Percentiles rank a stretch among this genome's conserved stretches.
Conservation (phyloP, 1,140 invertebrate species). For the Temnothorax curvispinosus region DNA sequence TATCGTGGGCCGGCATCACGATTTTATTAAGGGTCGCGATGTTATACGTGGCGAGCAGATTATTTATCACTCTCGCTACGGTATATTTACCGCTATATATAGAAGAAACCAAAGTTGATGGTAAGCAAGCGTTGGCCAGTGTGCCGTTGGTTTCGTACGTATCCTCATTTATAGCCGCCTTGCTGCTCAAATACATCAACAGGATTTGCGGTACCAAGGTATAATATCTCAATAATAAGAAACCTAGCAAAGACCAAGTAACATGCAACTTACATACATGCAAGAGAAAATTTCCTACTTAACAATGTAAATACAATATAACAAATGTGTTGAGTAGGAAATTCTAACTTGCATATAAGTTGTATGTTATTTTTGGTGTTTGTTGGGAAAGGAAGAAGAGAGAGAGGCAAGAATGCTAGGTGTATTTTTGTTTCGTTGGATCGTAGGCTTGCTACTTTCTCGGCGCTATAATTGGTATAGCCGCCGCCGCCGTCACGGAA, state of each 20-base stretch:
- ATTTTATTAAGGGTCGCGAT: constrained; percentile 81
- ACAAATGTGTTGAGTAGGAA: too few relatives aligned
- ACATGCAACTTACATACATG: too few relatives aligned
- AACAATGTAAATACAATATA: too few relatives aligned
- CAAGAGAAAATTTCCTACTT: too few relatives aligned
- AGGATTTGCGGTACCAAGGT: constrained; percentile 87
- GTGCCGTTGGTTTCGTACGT: constrained; percentile 95
- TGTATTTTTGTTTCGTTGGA: not conserved
- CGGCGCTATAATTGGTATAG: constrained; percentile 80
- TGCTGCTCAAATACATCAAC: constrained; percentile 91
- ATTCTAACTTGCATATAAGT: too few relatives aligned
- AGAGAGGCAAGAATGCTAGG: too few relatives aligned
- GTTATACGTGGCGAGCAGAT: constrained; percentile 92
- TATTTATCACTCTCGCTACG: constrained; percentile 94
- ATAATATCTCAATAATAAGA: constrained; percentile 84
- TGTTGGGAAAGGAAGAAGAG: too few relatives aligned
- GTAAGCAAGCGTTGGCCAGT: constrained; percentile 91
- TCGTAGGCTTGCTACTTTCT: constrained; percentile 81
- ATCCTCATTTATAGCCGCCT: constrained; percentile 93
- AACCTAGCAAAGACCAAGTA: too few relatives aligned
- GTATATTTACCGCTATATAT: constrained; percentile 95
- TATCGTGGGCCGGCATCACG: constrained; percentile 74
- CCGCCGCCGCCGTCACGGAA: constrained; percentile 78
- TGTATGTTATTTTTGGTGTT: too few relatives aligned
- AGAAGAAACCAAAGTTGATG: constrained; percentile 88